Evolutionary conservation across 2,113 vertebrate genomes (phyloP), one percentile per base, ranked within the genome.

Genomic region (Apeltes quadracus): DNA sequence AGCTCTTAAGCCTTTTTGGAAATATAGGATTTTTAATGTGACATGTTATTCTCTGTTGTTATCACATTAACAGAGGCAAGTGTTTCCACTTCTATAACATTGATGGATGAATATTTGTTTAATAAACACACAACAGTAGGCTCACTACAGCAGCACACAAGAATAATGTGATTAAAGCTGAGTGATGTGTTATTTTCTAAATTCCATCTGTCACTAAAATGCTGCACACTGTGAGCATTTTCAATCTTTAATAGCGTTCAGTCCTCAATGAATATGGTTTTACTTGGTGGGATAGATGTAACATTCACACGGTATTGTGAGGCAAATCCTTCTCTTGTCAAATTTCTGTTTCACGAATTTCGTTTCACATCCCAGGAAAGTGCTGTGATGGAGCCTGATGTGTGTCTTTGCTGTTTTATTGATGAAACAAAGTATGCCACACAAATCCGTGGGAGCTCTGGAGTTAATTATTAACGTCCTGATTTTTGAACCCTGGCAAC

Each of bases 361-460:
- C 10, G 0, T 67, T 64, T 72, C 56, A 48, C 29, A 54, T 76
- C 53, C 59, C 32, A 54, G 55, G 71, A 85, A 64, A 62, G 72
- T 41, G n/a, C 77, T 18, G n/a, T 71, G 72, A 88, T 63, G 34
- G 10, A 71, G 65, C 53, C 51, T 48, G 66, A 76, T 75, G 73
- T 84, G 62, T 54, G 55, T 82, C 66, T 91, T 75, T 85, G 76
- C 92, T 93, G 75, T 88, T 89, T 93, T 92, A 93, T 94, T 92
- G 89, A 93, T 90, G 88, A 79, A 79, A 90, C 91, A 92, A 92
- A 93, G 82, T 92, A 89, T 90, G 85, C 71, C 80, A 80, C 87
- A 83, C 80, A 68, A 71, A 84, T 92, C 86, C 86, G 85, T 18
- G 64, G 75, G 75, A 78, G 75, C 61, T 50, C 46, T 15, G 43